Percentiles rank a stretch among this genome's conserved stretches.
Evolutionary conservation across 53 echinoderm and acorn worm genomes (phyloP).

Genomic region (Henricia sp.): DNA sequence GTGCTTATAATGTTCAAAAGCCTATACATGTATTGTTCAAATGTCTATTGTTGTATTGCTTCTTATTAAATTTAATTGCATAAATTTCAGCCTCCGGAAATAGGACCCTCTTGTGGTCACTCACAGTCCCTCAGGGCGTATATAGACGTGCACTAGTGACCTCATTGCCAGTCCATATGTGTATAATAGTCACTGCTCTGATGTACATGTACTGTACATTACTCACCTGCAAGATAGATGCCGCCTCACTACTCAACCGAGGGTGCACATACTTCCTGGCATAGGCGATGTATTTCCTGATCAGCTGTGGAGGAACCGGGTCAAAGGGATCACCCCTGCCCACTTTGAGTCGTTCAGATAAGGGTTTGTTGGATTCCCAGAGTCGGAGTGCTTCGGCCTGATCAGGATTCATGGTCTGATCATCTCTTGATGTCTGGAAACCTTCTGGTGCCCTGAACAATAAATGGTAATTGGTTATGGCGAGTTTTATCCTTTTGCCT

Average conservation of each 20-base stretch:
- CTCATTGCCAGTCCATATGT: too few relatives aligned
- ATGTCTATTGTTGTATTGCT: not conserved
- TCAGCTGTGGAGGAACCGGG: constrained; percentile 87
- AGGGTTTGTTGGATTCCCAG: constrained; percentile 75
- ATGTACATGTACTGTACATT: too few relatives aligned
- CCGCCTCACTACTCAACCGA: constrained; percentile 80
- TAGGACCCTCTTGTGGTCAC: too few relatives aligned
- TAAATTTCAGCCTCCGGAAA: too few relatives aligned
- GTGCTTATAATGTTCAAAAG: too few relatives aligned
- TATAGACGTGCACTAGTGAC: too few relatives aligned
- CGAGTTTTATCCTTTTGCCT: too few relatives aligned
- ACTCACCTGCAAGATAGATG: constrained; percentile 84
- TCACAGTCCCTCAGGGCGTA: too few relatives aligned
- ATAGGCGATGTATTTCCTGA: constrained; percentile 98
- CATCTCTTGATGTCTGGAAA: constrained; percentile 32
- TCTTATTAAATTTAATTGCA: not conserved
- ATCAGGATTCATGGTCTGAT: constrained; percentile 18
- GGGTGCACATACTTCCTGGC: constrained; percentile 98
- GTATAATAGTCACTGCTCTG: too few relatives aligned
- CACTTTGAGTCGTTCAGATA: constrained; percentile 90
- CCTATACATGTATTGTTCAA: too few relatives aligned
- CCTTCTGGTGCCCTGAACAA: constrained; percentile 12
- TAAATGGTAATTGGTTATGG: too few relatives aligned
- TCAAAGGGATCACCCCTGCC: constrained; percentile 81
- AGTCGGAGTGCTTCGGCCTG: constrained; percentile 71